Percentiles rank a stretch among this genome's conserved stretches.
These are phyloP conservation scores for Fratercula arctica DNA, from an alignment of 2,797 vertebrate species.

Conservation along the genomic window DNA sequence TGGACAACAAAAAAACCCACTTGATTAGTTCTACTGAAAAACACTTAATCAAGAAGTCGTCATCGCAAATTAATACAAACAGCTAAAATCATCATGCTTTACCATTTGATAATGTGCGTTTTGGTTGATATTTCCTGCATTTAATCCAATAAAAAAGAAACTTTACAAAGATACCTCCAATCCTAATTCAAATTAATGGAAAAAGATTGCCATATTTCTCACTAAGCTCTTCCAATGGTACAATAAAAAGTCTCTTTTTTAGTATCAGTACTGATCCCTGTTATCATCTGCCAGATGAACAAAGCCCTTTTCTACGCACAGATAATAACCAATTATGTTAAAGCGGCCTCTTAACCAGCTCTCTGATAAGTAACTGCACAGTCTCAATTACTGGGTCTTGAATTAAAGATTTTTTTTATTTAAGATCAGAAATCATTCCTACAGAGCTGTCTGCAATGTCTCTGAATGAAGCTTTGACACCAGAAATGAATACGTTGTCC, in stretches of 20 bases:
- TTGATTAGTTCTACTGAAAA: not conserved
- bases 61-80: not conserved
- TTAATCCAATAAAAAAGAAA: not conserved
- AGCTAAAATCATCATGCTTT: not conserved
- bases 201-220: not conserved
- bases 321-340: not conserved
- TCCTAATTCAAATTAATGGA: not conserved
- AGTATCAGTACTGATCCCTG: not conserved
- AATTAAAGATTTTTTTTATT: not conserved
- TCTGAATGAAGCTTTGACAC: not conserved
- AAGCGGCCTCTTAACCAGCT: not conserved
- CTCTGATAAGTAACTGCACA: not conserved
- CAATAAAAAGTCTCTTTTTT: not conserved
- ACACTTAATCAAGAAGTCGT: not conserved
- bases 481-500: not conserved
- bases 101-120: not conserved
- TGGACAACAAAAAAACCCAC: not conserved
- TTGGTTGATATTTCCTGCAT: not conserved
- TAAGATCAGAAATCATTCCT: not conserved
- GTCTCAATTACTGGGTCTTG: not conserved
- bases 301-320: not conserved
- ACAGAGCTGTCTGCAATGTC: not conserved
- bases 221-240: not conserved
- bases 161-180: not conserved
- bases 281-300: not conserved